Percentiles rank a stretch among this genome's conserved stretches.
phyloP scores from a whole-genome alignment of 2,113 vertebrate species.

The Meles meles region DNA sequence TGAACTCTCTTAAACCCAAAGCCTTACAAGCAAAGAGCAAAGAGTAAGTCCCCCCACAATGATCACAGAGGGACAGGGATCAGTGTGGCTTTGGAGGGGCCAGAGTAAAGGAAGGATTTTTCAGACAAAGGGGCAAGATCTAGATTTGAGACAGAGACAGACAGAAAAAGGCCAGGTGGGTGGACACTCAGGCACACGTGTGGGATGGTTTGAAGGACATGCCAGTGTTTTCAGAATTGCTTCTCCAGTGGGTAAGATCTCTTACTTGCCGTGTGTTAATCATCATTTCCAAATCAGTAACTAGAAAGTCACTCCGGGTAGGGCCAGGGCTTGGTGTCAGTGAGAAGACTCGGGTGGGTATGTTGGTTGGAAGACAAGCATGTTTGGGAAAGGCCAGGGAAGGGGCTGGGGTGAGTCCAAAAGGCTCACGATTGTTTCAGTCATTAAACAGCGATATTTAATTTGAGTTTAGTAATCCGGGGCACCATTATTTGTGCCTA shows the following conservation, averaged over 20 bases:
- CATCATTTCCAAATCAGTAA: background rate
- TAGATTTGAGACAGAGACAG: background rate
- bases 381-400: background rate
- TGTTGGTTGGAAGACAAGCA: fast-evolving
- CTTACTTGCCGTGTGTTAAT: background rate
- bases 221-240: background rate
- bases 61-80: background rate
- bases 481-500: constrained; percentile 36
- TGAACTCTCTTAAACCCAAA: constrained; percentile 40
- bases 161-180: background rate
- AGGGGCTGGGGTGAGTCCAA: background rate
- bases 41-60: background rate
- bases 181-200: background rate
- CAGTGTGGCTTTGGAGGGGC: background rate
- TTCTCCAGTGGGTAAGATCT: background rate
- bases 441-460: constrained; percentile 61
- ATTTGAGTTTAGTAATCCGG: constrained; percentile 45
- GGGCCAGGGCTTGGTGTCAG: background rate
- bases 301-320: background rate
- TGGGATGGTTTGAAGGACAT: background rate
- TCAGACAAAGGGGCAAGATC: constrained; percentile 59
- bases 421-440: constrained; percentile 13
- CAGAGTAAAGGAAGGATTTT: background rate
- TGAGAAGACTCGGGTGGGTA: background rate
- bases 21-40: background rate